Conservation (phyloP, 2,888 invertebrate genomes). For the Eristalinus sepulchralis region DNA sequence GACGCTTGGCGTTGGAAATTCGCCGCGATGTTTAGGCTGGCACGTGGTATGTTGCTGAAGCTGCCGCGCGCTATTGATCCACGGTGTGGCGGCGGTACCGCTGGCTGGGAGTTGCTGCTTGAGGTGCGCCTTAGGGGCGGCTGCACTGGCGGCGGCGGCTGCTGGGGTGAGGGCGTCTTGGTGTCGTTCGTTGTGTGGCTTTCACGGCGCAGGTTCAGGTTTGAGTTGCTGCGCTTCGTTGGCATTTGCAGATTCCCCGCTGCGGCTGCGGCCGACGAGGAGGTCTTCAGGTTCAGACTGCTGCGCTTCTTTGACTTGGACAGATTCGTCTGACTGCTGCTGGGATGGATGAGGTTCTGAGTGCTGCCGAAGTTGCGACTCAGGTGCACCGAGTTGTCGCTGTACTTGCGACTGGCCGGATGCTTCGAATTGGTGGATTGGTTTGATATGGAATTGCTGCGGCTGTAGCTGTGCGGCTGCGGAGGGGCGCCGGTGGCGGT, state of each 20-base stretch:
- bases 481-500: slow-evolving; percentile 47
- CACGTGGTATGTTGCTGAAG: slow-evolving; percentile 80
- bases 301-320: slow-evolving; percentile 80
- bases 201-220: slow-evolving; percentile 78
- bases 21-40: slow-evolving; percentile 76
- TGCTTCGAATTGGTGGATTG: slow-evolving; percentile 72
- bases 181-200: slow-evolving; percentile 73
- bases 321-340: slow-evolving; percentile 77
- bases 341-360: slow-evolving; percentile 79
- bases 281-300: slow-evolving; percentile 79
- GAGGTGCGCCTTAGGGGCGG: slow-evolving; percentile 71
- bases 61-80: slow-evolving; percentile 76
- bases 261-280: slow-evolving; percentile 67
- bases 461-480: slow-evolving; percentile 76
- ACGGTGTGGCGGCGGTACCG: slow-evolving; percentile 74
- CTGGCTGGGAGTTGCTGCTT: slow-evolving; percentile 72
- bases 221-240: slow-evolving; percentile 78
- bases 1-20: slow-evolving; percentile 71
- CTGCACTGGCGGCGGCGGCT: slow-evolving; percentile 61
- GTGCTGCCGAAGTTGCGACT: slow-evolving; percentile 80
- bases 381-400: slow-evolving; percentile 76
- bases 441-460: slow-evolving; percentile 78
- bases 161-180: slow-evolving; percentile 59
- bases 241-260: slow-evolving; percentile 54
- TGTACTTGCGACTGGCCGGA: slow-evolving; percentile 75